Evolutionary conservation across 2,888 invertebrate species (phyloP).

Genomic region (Boloria euphrosyne): DNA sequence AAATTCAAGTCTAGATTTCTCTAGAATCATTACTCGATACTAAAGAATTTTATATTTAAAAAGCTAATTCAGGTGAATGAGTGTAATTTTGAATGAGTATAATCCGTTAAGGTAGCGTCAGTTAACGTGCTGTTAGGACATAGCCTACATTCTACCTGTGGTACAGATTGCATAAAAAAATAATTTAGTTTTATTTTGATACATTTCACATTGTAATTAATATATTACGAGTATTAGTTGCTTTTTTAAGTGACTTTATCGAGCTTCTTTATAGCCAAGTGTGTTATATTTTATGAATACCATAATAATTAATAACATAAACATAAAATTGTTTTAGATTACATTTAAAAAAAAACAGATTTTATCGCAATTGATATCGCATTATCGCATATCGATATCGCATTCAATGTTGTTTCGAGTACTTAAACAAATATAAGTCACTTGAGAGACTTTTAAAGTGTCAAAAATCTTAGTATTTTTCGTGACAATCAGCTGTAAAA

Average conservation of each 20-base stretch:
- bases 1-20: conserved; percentile 7
- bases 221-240: background rate
- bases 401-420: background rate
- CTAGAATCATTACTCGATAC: background rate
- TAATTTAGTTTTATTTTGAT: background rate
- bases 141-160: conserved; percentile 61
- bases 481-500: too few species aligned
- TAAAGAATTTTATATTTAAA: conserved; percentile 17
- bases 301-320: too few species aligned
- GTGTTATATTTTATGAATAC: too few species aligned
- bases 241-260: background rate
- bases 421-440: too few species aligned
- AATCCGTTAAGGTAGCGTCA: conserved; percentile 51
- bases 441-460: too few species aligned
- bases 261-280: background rate
- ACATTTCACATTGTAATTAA: background rate
- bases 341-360: too few species aligned
- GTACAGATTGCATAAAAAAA: conserved; percentile 48
- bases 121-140: conserved; percentile 51
- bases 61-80: conserved; percentile 29
- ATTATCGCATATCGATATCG: too few species aligned
- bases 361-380: too few species aligned
- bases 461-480: too few species aligned
- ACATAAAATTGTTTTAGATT: too few species aligned
- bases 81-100: conserved; percentile 50